phyloP scores from a whole-genome alignment of 1,140 invertebrate species.

The Drosophila triauraria region DNA sequence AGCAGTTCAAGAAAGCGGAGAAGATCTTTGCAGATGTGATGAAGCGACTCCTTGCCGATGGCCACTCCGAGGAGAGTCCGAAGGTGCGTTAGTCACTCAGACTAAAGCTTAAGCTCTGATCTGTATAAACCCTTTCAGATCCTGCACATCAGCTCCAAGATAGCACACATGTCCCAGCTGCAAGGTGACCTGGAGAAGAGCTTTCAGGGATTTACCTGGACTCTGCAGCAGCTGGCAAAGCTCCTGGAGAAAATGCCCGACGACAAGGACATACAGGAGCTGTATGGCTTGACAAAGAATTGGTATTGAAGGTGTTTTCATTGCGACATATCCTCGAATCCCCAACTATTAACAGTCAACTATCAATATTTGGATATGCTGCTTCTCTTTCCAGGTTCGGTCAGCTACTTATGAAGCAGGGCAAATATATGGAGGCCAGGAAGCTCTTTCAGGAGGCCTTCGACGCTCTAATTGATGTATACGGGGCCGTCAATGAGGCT shows the following conservation, averaged over 20 bases:
- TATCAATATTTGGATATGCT: not conserved
- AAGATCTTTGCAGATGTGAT: constrained; percentile 93
- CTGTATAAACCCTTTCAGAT: constrained; percentile 38
- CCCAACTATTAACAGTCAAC: not conserved
- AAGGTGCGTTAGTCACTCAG: constrained; percentile 86
- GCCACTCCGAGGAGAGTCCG: constrained; percentile 90
- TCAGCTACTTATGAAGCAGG: constrained; percentile 89
- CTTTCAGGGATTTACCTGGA: constrained; percentile 90
- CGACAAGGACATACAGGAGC: constrained; percentile 72
- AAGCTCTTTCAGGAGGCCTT: constrained; percentile 90
- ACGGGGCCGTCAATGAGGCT: constrained; percentile 90
- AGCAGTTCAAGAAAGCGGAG: constrained; percentile 93
- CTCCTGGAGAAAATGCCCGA: constrained; percentile 59
- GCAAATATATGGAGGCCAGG: constrained; percentile 88
- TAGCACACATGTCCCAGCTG: constrained; percentile 88
- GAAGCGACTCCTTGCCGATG: constrained; percentile 90
- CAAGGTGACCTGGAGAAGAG: constrained; percentile 88
- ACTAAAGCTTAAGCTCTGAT: not conserved
- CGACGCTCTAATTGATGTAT: constrained; percentile 88
- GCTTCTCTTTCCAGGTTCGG: constrained; percentile 91
- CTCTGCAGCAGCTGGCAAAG: constrained; percentile 88
- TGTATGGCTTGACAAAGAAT: constrained; percentile 88
- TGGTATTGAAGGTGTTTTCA: constrained; percentile 86
- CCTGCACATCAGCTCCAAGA: constrained; percentile 87
- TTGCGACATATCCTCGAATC: not conserved